Evolutionary conservation across 2,797 vertebrate species (phyloP).

Genomic region (Geotrypetes seraphini): DNA sequence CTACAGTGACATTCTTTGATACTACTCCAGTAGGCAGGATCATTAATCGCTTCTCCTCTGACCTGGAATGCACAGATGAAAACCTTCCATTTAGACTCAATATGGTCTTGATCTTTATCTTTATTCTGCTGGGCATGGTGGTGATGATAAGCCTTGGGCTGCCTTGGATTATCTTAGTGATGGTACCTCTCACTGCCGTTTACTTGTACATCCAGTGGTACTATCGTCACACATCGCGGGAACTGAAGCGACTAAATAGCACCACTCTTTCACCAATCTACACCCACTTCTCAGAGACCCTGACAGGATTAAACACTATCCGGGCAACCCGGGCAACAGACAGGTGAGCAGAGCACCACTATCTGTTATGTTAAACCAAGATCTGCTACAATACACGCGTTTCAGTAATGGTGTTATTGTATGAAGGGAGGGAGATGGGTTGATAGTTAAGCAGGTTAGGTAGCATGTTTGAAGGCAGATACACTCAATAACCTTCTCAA

Average conservation of each 20-base stretch:
- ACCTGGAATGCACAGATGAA: slow-evolving; percentile 81
- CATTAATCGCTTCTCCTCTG: slow-evolving; percentile 90
- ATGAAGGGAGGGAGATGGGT: no score
- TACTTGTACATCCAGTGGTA: slow-evolving; percentile 72
- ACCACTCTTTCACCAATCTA: slow-evolving; percentile 88
- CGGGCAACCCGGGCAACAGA: slow-evolving; percentile 62
- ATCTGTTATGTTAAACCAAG: no score
- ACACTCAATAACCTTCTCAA: no score
- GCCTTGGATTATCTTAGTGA: slow-evolving; percentile 74
- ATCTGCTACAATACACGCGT: no score
- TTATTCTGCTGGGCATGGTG: slow-evolving; percentile 72
- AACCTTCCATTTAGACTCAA: slow-evolving; percentile 86
- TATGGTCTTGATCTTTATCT: slow-evolving; percentile 76
- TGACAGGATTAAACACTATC: slow-evolving; percentile 75
- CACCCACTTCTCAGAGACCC: slow-evolving; percentile 87
- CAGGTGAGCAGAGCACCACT: slow-evolving; percentile 71
- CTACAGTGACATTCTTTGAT: slow-evolving; percentile 82
- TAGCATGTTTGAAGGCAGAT: no score
- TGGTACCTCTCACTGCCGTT: slow-evolving; percentile 64
- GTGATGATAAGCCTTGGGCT: slow-evolving; percentile 75
- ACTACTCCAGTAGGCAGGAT: slow-evolving; percentile 76
- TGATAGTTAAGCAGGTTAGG: no score
- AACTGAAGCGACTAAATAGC: slow-evolving; percentile 84
- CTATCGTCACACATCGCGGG: slow-evolving; percentile 79
- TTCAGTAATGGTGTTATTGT: no score